Base-by-base conservation (phyloP, 2,113 vertebrate genomes). In the Anoura caudifer region DNA sequence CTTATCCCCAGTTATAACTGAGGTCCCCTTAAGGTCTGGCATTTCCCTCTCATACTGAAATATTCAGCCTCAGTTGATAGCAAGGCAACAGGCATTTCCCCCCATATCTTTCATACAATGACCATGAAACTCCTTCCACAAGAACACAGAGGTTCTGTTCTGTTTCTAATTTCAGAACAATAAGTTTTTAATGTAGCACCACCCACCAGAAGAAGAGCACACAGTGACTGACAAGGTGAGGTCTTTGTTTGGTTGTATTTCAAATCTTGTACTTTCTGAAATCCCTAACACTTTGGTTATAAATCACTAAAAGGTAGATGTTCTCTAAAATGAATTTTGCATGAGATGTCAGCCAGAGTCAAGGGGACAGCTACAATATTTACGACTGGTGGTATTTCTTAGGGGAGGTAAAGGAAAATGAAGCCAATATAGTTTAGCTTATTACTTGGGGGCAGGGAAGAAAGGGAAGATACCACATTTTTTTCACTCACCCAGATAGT, bases 211-310 rank as follows among this genome's bases (percentile, higher is more conserved):
- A 95, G 96, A 88, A 94, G 56, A 97, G 90, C 56, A 95, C 45
- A 0, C 43, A 5, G 72, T 96, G 97, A 97, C 96, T 96, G 97
- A 97, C 97, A 97, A 97, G 95, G 94, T 97, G 97, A 98, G 96
- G 97, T 97, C 97, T 98, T 97, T 97, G 97, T 96, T 96, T 97
- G 96, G 85, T 94, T 97, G 89, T 16, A 14, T 95, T 95, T 96
- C 87, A 96, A 19, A 59, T 96, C 83, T 93, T 95, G 90, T 0
- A 3, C 84, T 96, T 95, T 96, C 83, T 75, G 65, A 96, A 96
- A 97, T 96, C 87, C 56, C 77, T 94, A 96, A 95, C 33, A 76
- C 95, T 94, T 94, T 8, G 73, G 63, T 83, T 87, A 94, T 90
- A 97, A 98, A 97, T 56, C 52, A 93, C 80, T 80, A 80, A 94